Evolutionary conservation across 1,140 invertebrate species (phyloP).

Genomic region (Drosophila yakuba): DNA sequence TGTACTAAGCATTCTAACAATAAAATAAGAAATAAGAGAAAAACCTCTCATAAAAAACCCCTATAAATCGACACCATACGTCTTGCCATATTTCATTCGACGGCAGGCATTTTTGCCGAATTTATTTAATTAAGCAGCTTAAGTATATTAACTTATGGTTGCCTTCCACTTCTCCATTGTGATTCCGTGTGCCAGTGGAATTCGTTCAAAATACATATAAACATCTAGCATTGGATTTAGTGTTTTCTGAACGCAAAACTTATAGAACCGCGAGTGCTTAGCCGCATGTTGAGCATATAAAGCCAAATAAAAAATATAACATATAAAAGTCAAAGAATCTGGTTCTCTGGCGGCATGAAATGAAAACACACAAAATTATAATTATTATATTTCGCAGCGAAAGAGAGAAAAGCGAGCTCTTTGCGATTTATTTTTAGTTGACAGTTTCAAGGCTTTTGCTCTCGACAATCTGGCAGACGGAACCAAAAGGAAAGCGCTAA

Average conservation of each 20-base stretch:
- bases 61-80: slow-evolving; percentile 6
- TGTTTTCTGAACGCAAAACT: slow-evolving; percentile 30
- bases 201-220: slow-evolving; percentile 20
- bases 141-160: slow-evolving; percentile 67
- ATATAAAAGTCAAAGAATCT: slow-evolving; percentile 49
- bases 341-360: slow-evolving; percentile 36
- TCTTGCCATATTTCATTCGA: slow-evolving; percentile 6
- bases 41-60: neutral
- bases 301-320: slow-evolving; percentile 47
- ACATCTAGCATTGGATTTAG: slow-evolving; percentile 38
- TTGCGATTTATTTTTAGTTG: slow-evolving; percentile 82
- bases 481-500: slow-evolving; percentile 43
- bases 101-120: slow-evolving; percentile 30
- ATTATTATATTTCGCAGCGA: slow-evolving; percentile 61
- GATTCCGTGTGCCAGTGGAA: slow-evolving; percentile 39
- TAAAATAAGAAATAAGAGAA: neutral
- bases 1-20: neutral
- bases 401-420: slow-evolving; percentile 46
- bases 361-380: slow-evolving; percentile 63
- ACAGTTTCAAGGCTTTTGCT: slow-evolving; percentile 78
- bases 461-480: slow-evolving; percentile 36
- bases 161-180: slow-evolving; percentile 57
- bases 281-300: slow-evolving; percentile 54
- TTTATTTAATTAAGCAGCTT: slow-evolving; percentile 75
- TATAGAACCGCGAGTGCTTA: slow-evolving; percentile 19